A percentile compares a stretch with the other conserved stretches of the same genome.
Conservation (phyloP, 2,113 vertebrate genomes). For the Psilopsiagon aymara region DNA sequence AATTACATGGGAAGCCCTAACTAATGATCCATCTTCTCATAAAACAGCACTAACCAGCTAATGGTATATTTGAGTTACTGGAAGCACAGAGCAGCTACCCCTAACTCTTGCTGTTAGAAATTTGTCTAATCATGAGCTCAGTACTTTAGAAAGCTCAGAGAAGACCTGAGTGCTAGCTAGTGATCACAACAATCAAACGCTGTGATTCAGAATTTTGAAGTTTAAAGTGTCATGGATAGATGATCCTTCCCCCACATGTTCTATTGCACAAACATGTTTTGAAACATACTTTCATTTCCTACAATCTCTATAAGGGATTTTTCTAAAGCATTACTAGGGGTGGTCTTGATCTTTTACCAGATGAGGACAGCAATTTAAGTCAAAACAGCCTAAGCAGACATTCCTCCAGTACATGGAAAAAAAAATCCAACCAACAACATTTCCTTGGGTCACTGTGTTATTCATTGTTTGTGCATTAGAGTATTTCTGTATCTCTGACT, state of each 20-base stretch:
- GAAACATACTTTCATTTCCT: slow-evolving; percentile 25
- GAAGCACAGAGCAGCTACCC: background rate
- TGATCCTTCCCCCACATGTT: background rate
- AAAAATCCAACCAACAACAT: background rate
- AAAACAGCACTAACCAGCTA: background rate
- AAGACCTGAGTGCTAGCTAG: background rate
- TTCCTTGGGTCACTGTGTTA: background rate
- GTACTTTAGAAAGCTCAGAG: background rate
- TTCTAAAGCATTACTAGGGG: background rate
- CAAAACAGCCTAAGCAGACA: background rate
- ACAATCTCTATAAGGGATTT: background rate
- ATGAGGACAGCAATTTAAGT: background rate
- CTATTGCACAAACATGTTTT: background rate
- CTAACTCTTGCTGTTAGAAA: background rate
- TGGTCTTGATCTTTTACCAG: background rate
- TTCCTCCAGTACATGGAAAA: background rate
- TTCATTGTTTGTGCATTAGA: background rate
- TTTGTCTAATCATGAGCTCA: background rate
- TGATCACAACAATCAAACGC: background rate
- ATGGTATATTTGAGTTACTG: background rate
- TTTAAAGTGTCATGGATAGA: background rate
- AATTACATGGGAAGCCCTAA: background rate
- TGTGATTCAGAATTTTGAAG: background rate
- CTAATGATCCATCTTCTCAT: background rate
- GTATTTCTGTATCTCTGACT: slow-evolving; percentile 3